Percentiles rank a stretch among this genome's conserved stretches.
phyloP scores from a whole-genome alignment of 2,113 vertebrate genomes.

The Alligator sinensis region DNA sequence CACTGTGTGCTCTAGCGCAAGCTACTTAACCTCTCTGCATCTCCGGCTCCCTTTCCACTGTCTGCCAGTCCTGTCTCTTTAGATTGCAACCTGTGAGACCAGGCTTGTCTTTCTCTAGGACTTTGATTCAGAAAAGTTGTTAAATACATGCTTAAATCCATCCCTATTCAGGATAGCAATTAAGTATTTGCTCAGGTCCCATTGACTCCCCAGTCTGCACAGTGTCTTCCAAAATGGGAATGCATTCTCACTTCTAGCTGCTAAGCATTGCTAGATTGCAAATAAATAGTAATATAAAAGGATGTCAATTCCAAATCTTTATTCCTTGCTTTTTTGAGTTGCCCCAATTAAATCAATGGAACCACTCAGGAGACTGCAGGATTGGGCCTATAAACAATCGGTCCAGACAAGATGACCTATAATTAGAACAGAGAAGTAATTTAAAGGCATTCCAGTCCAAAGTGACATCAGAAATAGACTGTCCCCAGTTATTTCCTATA shows the following conservation, averaged over 20 bases:
- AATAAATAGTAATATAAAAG: background rate
- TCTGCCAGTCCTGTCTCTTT: too few species aligned
- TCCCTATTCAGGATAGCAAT: background rate
- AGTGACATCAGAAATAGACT: rapidly evolving
- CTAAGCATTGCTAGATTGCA: background rate
- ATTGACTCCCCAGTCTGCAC: background rate
- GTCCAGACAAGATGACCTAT: background rate
- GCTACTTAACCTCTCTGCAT: background rate
- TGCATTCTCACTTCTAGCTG: rapidly evolving
- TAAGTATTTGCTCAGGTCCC: background rate
- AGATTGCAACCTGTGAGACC: background rate
- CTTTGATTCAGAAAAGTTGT: background rate
- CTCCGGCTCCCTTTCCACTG: too few species aligned
- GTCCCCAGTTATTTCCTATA: background rate
- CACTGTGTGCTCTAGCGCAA: background rate
- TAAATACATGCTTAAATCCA: background rate
- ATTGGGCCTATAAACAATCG: background rate
- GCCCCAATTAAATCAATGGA: background rate
- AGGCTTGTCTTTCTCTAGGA: background rate
- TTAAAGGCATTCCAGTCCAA: background rate
- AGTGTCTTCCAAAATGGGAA: background rate
- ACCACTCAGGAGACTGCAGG: rapidly evolving
- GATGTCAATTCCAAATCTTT: rapidly evolving
- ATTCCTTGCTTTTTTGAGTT: background rate
- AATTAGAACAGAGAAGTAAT: background rate